A percentile compares a stretch with the other conserved stretches of the same genome.
These are phyloP conservation scores for Drosophila peninsularis DNA, from an alignment of 2,888 invertebrate genomes.

Conservation along the genomic window DNA sequence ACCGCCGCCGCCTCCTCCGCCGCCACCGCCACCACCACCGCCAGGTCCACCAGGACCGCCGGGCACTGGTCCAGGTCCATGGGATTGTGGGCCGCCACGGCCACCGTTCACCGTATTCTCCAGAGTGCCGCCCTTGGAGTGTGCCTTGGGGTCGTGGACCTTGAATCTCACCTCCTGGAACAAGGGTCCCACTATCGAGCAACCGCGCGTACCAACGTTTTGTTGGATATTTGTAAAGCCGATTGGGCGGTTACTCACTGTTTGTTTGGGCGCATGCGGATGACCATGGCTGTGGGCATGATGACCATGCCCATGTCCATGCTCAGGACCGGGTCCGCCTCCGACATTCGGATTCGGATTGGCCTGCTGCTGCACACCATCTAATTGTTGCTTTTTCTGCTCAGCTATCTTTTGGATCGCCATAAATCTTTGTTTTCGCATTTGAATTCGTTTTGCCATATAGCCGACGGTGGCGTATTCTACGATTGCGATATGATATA, in stretches of 20 bases:
- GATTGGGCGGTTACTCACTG: constrained; percentile 86
- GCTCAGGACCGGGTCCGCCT: constrained; percentile 83
- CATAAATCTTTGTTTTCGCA: constrained; percentile 96
- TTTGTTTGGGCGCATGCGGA: constrained; percentile 85
- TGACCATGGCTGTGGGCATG: constrained; percentile 85
- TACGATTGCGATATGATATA: constrained; percentile 85
- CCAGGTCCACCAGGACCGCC: constrained; percentile 77
- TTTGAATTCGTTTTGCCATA: constrained; percentile 98
- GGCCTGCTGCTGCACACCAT: constrained; percentile 91
- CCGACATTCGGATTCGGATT: constrained; percentile 89
- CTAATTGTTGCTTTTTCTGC: constrained; percentile 94
- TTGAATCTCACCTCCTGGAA: constrained; percentile 98
- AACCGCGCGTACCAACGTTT: constrained; percentile 86
- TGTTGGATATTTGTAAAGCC: constrained; percentile 85
- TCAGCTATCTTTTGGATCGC: constrained; percentile 96
- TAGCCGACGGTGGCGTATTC: constrained; percentile 99
- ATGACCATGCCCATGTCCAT: constrained; percentile 85
- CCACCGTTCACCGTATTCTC: constrained; percentile 96
- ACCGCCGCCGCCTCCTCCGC: constrained; percentile 79
- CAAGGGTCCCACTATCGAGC: constrained; percentile 88
- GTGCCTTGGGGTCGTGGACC: constrained; percentile 96
- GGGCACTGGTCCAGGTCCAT: constrained; percentile 85
- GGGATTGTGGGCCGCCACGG: constrained; percentile 87
- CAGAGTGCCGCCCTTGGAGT: constrained; percentile 95
- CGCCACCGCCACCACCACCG: constrained; percentile 74